Evolutionary conservation across 2,888 invertebrate species (phyloP), one percentile per base, ranked within the genome.

Genomic region (Iselma pallidipennis): DNA sequence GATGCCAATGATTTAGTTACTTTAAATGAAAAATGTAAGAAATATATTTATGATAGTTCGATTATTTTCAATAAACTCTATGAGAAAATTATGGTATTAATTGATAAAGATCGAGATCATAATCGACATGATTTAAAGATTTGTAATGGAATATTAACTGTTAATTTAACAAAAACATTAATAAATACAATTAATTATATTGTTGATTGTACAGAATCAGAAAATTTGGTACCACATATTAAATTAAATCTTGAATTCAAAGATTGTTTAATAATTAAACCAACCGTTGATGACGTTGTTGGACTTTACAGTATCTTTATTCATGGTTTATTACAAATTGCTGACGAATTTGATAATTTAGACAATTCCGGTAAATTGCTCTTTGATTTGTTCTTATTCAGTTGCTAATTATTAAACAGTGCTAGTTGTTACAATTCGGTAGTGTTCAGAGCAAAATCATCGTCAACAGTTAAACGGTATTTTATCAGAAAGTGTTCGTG

Each of bases 101-200:
- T 73, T 2, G 71, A 73, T 50, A 59, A 63, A 23, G 72, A 74
- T 55, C 68, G 63, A 12, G 71, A 63, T 16, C 69, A 72, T 55
- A 51, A 69, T 37, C 42, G 14, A 33, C 33, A 53, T 28, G 45
- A 50, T 12, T 50, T 74, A 31, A 66, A 63, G 31, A 67, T 71
- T 29, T 74, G 73, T 28, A 79, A 79, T 25, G 82, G 81, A 25
- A 76, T 88, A 1, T 82, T 88, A 59, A 82, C 84, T 37, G 83
- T 86, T 71, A 87, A 89, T 78, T 85, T 92, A 69, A 87, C 89
- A 69, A 86, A 88, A 71, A 74, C 89, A 29, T 88, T 91, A 83
- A 85, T 88, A 53, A 82, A 85, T 55, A 90, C 91, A 6, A 86
- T 92, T 49, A 82, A 87, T 48, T 84, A 87, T 66, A 80, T 92